A percentile compares a stretch with the other conserved stretches of the same genome.
These are phyloP conservation scores for Rhadina sibilatrix DNA, from an alignment of 2,113 vertebrate genomes.

Conservation along the genomic window DNA sequence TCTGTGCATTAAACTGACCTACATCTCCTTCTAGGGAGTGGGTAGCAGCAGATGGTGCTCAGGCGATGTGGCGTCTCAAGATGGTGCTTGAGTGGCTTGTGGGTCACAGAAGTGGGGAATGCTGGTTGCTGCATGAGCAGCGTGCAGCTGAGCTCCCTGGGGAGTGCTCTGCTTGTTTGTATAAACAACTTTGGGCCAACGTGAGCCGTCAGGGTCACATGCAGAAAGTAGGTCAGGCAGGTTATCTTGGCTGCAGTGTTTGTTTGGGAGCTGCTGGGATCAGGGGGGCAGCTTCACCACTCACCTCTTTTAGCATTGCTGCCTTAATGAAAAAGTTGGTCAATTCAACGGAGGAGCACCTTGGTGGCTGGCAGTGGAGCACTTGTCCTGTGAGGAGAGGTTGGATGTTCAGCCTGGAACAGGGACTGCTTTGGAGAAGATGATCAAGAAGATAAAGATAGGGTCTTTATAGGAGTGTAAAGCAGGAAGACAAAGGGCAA, in stretches of 20 bases:
- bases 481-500: neutral
- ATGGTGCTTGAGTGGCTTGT: neutral
- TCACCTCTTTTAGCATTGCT: neutral
- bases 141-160: neutral
- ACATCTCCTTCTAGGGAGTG: neutral
- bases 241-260: neutral
- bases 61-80: neutral
- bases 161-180: neutral
- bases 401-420: neutral
- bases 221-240: neutral
- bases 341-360: neutral
- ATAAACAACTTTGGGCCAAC: neutral
- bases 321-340: neutral
- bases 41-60: conserved; percentile 4
- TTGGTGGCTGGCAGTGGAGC: neutral
- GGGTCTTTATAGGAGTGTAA: neutral
- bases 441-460: neutral
- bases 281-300: neutral
- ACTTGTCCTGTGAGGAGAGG: neutral
- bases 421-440: neutral
- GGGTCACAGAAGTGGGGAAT: neutral
- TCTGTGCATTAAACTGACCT: neutral
- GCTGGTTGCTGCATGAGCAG: neutral
- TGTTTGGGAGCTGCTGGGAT: neutral
- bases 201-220: fast-evolving